These are phyloP conservation scores for Hydrochoerus hydrochaeris DNA, from an alignment of 2,113 vertebrate species.

Conservation along the genomic window DNA sequence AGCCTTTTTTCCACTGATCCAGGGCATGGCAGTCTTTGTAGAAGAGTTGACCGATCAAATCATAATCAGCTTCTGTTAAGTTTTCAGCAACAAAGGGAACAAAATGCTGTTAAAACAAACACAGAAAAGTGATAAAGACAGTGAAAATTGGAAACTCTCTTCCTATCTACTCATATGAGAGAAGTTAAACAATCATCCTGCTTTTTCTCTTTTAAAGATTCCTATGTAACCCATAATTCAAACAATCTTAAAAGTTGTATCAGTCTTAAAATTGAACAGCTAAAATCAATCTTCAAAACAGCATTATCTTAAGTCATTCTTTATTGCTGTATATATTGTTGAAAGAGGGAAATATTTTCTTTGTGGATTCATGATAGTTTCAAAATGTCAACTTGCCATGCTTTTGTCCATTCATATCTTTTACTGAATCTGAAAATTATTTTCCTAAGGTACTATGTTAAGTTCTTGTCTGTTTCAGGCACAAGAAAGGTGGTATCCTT, in stretches of 20 bases:
- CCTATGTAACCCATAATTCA: neutral
- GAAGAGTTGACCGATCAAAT: conserved; percentile 93
- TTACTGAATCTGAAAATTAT: neutral
- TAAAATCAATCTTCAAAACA: neutral
- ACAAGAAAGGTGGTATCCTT: neutral
- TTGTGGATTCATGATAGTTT: neutral
- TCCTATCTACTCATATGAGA: neutral
- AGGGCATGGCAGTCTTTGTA: conserved; percentile 96
- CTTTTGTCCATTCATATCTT: neutral
- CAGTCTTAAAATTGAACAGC: neutral
- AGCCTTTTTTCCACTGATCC: conserved; percentile 95
- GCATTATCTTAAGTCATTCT: neutral
- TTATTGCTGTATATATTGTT: neutral
- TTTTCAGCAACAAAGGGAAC: conserved; percentile 89
- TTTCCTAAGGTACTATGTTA: neutral
- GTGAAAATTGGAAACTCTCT: conserved; percentile 63
- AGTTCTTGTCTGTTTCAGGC: neutral
- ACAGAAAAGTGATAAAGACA: conserved; percentile 70
- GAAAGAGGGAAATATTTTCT: conserved; percentile 31
- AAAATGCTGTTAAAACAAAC: conserved; percentile 91
- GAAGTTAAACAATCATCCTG: neutral
- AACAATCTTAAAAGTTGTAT: conserved; percentile 4
- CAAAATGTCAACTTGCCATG: conserved; percentile 13
- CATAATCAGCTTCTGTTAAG: conserved; percentile 89
- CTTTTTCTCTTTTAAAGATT: conserved; percentile 29